Base-by-base conservation (phyloP, 2,797 vertebrate genomes). In the Lepus oiostolus region DNA sequence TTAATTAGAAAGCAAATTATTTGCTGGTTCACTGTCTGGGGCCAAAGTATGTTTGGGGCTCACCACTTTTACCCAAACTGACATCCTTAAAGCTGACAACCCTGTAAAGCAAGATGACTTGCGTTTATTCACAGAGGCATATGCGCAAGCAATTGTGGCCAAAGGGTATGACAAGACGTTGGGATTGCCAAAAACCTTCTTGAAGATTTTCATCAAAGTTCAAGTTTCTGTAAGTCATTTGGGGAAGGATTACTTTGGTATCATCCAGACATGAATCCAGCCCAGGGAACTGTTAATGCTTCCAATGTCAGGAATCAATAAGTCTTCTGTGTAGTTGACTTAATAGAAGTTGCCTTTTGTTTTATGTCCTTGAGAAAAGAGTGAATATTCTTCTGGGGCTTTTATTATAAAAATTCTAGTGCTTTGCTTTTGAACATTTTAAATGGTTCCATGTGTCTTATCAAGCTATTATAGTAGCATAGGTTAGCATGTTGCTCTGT, bases 381-480 rank as follows among this genome's bases (percentile, higher is more conserved):
- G 42, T 32, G 72, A 42, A 70, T 97, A 87, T 85, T 95, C 38
- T 77, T 96, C 92, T 92, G 85, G 63, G 88, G 10, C 85, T 93
- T 94, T 88, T 82, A 95, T 75, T 93, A 91, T 88, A 92, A 92
- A 93, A 91, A 74, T 77, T 76, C 32, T 94, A 82, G 60, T 90
- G 19, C 80, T 94, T 80, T 89, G 28, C 63, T 86, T 94, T 92
- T 90, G 79, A 89, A 60, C 67, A 85, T 89, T 86, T 82, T 92
- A 96, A 96, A 89, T 85, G 70, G 14, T 96, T 93, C 80, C 88
- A 96, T 76, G 68, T 92, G 77, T 93, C 92, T 83, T 94, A 96
- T 93, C 85, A 95, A 87, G 67, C 86, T 94, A 62, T 93, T 87
- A 47, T 79, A 71, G 58, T 85, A 90, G 32, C 35, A 62, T 58